These are phyloP conservation scores for Tachypleus tridentatus DNA, from an alignment of 1,140 invertebrate genomes.

Conservation along the genomic window DNA sequence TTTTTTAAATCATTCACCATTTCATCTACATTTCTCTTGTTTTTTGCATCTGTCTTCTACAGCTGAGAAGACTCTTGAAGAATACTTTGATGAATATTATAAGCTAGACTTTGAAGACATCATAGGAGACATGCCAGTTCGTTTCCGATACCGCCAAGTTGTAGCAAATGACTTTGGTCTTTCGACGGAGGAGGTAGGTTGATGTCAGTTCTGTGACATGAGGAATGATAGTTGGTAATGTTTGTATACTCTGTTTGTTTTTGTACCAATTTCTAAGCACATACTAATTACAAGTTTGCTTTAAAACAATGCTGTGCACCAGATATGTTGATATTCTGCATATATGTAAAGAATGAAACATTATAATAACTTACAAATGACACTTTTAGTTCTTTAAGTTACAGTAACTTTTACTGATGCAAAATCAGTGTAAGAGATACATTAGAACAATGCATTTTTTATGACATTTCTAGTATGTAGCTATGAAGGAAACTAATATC, in stretches of 20 bases:
- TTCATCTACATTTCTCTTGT: background rate
- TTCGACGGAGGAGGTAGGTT: conserved; percentile 61
- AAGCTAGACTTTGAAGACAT: conserved; percentile 89
- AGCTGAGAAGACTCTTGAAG: conserved; percentile 45
- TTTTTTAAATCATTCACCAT: conserved; percentile 3
- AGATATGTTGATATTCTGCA: too few species aligned
- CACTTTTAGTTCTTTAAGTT: too few species aligned
- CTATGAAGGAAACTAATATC: too few species aligned
- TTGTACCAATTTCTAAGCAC: conserved; percentile 1
- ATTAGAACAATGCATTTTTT: too few species aligned
- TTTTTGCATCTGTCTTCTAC: conserved; percentile 4
- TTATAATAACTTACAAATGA: too few species aligned
- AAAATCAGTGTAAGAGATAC: too few species aligned
- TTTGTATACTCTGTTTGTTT: background rate
- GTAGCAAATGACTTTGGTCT: conserved; percentile 83
- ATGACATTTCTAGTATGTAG: too few species aligned
- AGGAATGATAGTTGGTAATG: too few species aligned
- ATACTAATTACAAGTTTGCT: conserved; percentile 6
- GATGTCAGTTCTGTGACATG: too few species aligned
- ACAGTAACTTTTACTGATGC: too few species aligned
- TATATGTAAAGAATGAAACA: too few species aligned
- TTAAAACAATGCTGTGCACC: too few species aligned
- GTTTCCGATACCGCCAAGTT: conserved; percentile 82
- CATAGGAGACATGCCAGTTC: conserved; percentile 69
- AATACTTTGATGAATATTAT: conserved; percentile 92